phyloP scores from a whole-genome alignment of 2,797 vertebrate genomes.

The Pseudotriccus pelzelni region DNA sequence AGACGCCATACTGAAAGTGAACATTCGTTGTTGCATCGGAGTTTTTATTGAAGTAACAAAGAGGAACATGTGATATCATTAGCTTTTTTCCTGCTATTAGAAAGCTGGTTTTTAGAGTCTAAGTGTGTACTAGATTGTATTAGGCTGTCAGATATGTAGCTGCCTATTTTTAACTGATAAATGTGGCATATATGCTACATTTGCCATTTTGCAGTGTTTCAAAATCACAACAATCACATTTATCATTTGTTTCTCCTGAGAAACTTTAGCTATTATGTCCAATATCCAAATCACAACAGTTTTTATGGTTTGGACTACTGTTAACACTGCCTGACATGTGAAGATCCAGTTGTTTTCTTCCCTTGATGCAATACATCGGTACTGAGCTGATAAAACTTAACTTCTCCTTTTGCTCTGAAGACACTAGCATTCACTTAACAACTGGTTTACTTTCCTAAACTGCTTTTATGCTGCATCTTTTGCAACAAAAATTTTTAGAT shows the following conservation, averaged over 20 bases:
- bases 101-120: neutral
- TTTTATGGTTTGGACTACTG: neutral
- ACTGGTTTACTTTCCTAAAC: neutral
- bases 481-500: neutral
- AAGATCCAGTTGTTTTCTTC: neutral
- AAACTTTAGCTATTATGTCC: neutral
- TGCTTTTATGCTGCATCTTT: neutral
- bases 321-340: neutral
- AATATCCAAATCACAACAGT: neutral
- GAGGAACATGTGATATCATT: neutral
- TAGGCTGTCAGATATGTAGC: neutral
- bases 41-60: neutral
- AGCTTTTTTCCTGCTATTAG: neutral
- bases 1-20: neutral
- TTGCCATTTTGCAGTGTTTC: neutral
- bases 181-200: neutral
- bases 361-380: neutral
- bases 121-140: neutral
- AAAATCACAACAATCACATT: neutral
- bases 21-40: accelerated
- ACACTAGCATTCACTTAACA: neutral
- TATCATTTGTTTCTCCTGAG: neutral
- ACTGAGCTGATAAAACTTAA: neutral
- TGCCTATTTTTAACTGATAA: neutral
- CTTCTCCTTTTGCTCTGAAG: neutral